phyloP scores from a whole-genome alignment of 2,113 vertebrate genomes.

The Odontesthes bonariensis region DNA sequence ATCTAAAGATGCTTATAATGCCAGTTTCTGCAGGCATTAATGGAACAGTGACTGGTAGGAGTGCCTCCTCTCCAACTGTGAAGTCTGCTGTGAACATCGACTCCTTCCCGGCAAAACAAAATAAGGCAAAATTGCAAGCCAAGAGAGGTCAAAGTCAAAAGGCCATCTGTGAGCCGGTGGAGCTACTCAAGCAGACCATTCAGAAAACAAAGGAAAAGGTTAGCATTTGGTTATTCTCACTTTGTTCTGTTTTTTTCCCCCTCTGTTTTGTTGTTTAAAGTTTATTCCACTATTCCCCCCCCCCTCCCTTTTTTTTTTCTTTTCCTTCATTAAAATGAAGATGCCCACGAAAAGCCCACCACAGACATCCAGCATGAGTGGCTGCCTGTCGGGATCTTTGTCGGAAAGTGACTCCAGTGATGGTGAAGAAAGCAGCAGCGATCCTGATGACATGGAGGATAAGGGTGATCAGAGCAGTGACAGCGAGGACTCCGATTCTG shows the following conservation, averaged over 20 bases:
- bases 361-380: slow-evolving; percentile 91
- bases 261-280: not conserved
- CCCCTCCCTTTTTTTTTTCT: too few species aligned
- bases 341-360: slow-evolving; percentile 87
- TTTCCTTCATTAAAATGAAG: slow-evolving; percentile 63
- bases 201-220: slow-evolving; percentile 92
- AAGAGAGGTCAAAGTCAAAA: slow-evolving; percentile 77
- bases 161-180: slow-evolving; percentile 78
- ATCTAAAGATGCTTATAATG: slow-evolving; percentile 8
- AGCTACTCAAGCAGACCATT: slow-evolving; percentile 79
- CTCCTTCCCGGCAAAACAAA: slow-evolving; percentile 79
- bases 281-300: not conserved
- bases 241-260: not conserved
- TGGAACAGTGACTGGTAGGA: slow-evolving; percentile 88
- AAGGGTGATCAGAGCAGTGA: slow-evolving; percentile 88
- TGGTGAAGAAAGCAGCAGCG: slow-evolving; percentile 88
- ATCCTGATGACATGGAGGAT: slow-evolving; percentile 91
- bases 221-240: slow-evolving; percentile 31
- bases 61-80: slow-evolving; percentile 79
- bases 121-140: slow-evolving; percentile 80
- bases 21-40: slow-evolving; percentile 83
- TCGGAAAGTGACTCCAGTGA: slow-evolving; percentile 90
- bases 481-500: slow-evolving; percentile 91
- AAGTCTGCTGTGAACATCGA: slow-evolving; percentile 77
- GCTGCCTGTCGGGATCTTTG: slow-evolving; percentile 91